These are phyloP conservation scores for Chelonus formosanus DNA, from an alignment of 2,888 invertebrate species.

Conservation along the genomic window DNA sequence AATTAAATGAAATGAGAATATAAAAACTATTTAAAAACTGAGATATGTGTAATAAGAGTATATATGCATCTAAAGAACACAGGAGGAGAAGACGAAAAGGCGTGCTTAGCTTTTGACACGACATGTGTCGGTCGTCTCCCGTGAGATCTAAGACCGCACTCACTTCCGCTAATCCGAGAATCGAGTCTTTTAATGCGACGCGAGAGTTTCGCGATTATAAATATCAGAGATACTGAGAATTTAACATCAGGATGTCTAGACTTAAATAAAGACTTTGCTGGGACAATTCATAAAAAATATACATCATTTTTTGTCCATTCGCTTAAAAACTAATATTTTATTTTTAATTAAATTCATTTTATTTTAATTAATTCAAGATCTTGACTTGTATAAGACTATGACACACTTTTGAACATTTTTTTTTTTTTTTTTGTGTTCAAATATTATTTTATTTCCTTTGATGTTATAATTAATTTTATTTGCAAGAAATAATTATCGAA, in stretches of 20 bases:
- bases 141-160: constrained; percentile 62
- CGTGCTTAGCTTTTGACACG: constrained; percentile 55
- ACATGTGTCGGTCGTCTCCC: constrained; percentile 63
- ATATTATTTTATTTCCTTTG: no score
- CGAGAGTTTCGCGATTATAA: constrained; percentile 63
- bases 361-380: no score
- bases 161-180: constrained; percentile 66
- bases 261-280: constrained; percentile 26
- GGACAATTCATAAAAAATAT: no score
- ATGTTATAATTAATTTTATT: no score
- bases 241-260: constrained; percentile 49
- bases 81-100: constrained; percentile 38
- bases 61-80: constrained; percentile 29
- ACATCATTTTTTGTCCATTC: no score
- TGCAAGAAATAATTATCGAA: no score
- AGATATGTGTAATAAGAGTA: constrained; percentile 6
- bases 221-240: constrained; percentile 64
- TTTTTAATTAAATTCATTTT: no score
- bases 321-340: no score
- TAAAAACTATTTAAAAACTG: constrained; percentile 1
- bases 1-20: constrained; percentile 15
- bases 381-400: no score
- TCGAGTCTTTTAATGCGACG: constrained; percentile 64
- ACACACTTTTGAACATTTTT: no score
- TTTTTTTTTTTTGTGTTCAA: no score